Evolutionary conservation across 2,888 invertebrate species (phyloP).

Genomic region (Siphlonurus alternatus): DNA sequence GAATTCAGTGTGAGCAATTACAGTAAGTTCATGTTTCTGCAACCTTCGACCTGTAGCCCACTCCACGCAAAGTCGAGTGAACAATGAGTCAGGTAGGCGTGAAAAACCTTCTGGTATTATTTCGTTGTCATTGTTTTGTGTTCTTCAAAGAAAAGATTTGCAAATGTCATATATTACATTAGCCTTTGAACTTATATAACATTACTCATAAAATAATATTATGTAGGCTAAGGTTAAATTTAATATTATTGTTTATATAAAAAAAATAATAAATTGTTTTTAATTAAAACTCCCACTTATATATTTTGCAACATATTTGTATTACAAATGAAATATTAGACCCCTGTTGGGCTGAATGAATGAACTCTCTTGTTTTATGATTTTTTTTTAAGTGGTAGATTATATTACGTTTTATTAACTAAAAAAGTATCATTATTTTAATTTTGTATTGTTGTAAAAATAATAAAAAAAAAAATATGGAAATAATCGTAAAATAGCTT

Average conservation of each 20-base stretch:
- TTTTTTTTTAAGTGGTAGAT: too few relatives aligned
- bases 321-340: background rate
- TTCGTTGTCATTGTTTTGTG: background rate
- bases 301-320: background rate
- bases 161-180: background rate
- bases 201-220: background rate
- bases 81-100: background rate
- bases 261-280: background rate
- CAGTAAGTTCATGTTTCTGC: too few relatives aligned
- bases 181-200: background rate
- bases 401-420: too few relatives aligned
- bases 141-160: background rate
- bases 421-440: too few relatives aligned
- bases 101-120: background rate
- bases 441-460: too few relatives aligned
- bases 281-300: background rate
- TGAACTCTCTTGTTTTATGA: background rate
- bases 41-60: too few relatives aligned
- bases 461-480: too few relatives aligned
- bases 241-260: background rate
- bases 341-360: too few relatives aligned
- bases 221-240: background rate
- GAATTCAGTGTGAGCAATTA: too few relatives aligned
- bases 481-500: too few relatives aligned
- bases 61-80: background rate